Evolutionary conservation across 2,113 vertebrate species (phyloP).

Genomic region (Dunckerocampus dactyliophorus): DNA sequence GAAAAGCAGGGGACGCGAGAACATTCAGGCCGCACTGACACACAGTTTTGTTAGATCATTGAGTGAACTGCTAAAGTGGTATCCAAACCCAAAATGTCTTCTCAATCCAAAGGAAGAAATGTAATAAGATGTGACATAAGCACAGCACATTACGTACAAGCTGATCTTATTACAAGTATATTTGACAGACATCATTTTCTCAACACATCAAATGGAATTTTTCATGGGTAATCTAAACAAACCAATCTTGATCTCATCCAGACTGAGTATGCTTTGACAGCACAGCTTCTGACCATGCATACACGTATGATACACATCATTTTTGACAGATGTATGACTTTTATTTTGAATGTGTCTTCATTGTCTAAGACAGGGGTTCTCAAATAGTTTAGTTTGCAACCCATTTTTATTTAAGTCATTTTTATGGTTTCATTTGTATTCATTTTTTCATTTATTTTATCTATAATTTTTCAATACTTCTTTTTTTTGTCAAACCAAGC

Average conservation of each 20-base stretch:
- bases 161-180: background rate
- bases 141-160: background rate
- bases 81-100: background rate
- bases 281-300: background rate
- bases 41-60: background rate
- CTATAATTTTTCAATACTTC: no score
- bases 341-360: slow-evolving; percentile 6
- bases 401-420: no score
- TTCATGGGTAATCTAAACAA: background rate
- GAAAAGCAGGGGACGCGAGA: background rate
- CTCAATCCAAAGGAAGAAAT: background rate
- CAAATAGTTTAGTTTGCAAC: no score
- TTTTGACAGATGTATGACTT: no score
- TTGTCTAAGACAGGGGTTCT: background rate
- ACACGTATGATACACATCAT: background rate
- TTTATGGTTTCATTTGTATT: no score
- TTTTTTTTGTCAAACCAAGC: no score
- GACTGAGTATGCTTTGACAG: background rate
- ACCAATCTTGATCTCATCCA: background rate
- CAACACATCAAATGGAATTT: background rate
- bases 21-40: background rate
- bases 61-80: background rate
- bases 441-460: no score
- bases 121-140: background rate
- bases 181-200: background rate